Percentiles rank a stretch among this genome's conserved stretches.
phyloP scores from a whole-genome alignment of 2,113 vertebrate genomes.

The Syrrhaptes paradoxus region DNA sequence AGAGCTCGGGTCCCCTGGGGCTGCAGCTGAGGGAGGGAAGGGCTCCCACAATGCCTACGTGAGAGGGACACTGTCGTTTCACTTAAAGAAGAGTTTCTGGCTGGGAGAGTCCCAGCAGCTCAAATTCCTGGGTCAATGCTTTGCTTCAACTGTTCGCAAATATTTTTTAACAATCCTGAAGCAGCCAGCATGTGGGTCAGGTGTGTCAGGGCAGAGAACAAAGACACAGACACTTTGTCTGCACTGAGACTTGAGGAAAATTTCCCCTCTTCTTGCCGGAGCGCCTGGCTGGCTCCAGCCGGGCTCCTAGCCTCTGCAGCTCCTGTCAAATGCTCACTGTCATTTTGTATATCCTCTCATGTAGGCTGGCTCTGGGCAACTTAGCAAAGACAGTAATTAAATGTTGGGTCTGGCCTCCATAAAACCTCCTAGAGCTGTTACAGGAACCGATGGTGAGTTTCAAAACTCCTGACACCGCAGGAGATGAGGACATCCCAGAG shows the following conservation, averaged over 20 bases:
- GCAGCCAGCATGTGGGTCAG: background rate
- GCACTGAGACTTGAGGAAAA: background rate
- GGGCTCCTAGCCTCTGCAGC: background rate
- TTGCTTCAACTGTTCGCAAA: background rate
- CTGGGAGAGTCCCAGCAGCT: background rate
- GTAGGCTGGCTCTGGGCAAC: slow-evolving; percentile 7
- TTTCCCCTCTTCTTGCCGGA: background rate
- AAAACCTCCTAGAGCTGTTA: background rate
- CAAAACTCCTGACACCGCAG: background rate
- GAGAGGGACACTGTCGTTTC: background rate
- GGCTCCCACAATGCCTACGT: background rate
- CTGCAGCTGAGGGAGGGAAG: background rate
- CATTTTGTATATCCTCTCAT: background rate
- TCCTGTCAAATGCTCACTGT: background rate
- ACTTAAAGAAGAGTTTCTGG: slow-evolving; percentile 5
- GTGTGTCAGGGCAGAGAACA: slow-evolving; percentile 38
- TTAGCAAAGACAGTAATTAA: background rate
- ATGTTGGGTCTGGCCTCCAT: background rate
- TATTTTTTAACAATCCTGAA: background rate
- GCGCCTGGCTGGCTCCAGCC: background rate
- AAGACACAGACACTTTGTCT: slow-evolving; percentile 6
- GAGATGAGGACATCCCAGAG: background rate
- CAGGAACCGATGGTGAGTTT: background rate
- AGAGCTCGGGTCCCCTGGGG: background rate
- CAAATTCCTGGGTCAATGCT: background rate